Base-by-base conservation (phyloP, 2,797 vertebrate species). In the Mycteria americana region DNA sequence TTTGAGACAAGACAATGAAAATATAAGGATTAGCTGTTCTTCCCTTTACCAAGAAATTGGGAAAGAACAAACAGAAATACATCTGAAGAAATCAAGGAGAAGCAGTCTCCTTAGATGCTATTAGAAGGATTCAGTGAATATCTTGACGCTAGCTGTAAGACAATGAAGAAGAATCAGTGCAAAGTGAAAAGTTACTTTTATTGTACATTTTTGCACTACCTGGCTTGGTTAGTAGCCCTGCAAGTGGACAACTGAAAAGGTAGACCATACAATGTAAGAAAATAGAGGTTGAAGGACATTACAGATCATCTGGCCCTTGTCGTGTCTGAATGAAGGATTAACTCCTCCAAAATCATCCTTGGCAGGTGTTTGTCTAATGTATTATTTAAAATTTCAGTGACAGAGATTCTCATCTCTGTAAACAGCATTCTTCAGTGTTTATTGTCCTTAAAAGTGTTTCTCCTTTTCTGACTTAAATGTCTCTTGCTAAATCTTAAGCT, bases 301-400 rank as follows among this genome's bases (percentile, higher is more conserved):
- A 68, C 37, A 69, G 50, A 75, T 80, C 57, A 62, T 86, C n/a
- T 11, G 27, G 41, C 18, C 54, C 41, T 78, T 89, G 35, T 54
- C 3, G 10, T 88, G 50, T 72, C 50, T 78, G 33, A 92, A 64
- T 86, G 73, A 89, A 94, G 51, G 70, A 89, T 91, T 94, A 92
- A 74, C 77, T 93, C 30, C 37, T 81, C 85, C 62, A 57, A 94
- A 96, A 77, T 93, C 62, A 92, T 68, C 54, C 39, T 85, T 80
- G 85, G 50, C 53, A 94, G 87, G 50, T 95, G 41, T 92, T 97
- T 94, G 62, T 69, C 69, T 93, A 88, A 91, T 91, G 35, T 37
- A 94, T 95, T 95, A 91, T 92, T 96, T 85, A 92, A 83, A 78
- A 62, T 84, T 81, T 88, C 72, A 68, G 2, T 54, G 50, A 31